Percentiles rank a stretch among this genome's conserved stretches.
phyloP scores from a whole-genome alignment of 2,888 invertebrate genomes.

The Sicus ferrugineus region DNA sequence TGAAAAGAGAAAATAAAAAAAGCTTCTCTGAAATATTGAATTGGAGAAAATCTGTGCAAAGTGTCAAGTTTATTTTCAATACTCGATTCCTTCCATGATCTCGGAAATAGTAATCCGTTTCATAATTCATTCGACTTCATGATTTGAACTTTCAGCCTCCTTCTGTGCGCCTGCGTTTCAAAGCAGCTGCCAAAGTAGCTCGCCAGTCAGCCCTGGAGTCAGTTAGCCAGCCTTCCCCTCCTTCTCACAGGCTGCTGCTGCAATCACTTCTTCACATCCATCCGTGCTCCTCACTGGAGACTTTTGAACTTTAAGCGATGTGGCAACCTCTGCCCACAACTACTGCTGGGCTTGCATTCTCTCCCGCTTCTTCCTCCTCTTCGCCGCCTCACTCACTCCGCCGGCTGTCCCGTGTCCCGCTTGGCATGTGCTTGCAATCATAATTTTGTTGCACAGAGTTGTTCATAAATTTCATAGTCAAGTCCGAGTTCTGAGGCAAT shows the following conservation, averaged over 20 bases:
- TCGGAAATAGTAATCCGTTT: neutral
- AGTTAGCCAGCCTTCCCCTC: neutral
- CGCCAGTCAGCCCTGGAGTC: neutral
- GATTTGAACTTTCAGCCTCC: neutral
- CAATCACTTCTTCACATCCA: too few species aligned
- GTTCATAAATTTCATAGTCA: neutral
- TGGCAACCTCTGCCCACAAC: constrained; percentile 2
- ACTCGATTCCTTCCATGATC: too few species aligned
- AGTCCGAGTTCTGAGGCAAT: neutral
- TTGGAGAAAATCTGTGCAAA: neutral
- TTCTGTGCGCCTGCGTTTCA: neutral
- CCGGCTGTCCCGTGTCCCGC: neutral
- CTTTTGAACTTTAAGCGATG: constrained; percentile 7
- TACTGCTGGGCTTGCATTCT: neutral
- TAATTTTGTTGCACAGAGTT: neutral
- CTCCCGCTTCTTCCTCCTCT: neutral
- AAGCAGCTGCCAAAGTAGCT: neutral
- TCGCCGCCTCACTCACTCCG: neutral
- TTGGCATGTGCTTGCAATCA: neutral
- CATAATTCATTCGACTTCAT: neutral
- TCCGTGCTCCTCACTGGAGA: too few species aligned
- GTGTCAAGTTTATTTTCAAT: neutral
- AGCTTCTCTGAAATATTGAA: neutral
- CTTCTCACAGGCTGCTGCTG: neutral
- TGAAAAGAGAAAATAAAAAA: neutral